Evolutionary conservation across 2,113 vertebrate genomes (phyloP).

Genomic region (Proterorhinus semilunaris): DNA sequence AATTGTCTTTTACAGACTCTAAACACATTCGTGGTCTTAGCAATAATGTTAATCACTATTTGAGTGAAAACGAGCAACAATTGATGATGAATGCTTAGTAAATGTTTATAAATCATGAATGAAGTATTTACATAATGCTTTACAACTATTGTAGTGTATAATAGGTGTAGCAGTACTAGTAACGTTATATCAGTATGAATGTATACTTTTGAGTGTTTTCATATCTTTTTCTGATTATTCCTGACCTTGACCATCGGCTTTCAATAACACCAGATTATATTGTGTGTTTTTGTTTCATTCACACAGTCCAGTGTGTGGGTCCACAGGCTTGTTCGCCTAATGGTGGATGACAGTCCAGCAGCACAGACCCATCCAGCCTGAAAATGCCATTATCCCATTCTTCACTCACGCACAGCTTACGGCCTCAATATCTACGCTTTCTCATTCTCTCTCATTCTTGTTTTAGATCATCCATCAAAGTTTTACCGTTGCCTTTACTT

Average conservation of each 20-base stretch:
- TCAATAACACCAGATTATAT: background rate
- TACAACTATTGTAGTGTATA: too few relatives aligned
- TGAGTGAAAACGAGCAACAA: too few relatives aligned
- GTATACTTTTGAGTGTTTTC: background rate
- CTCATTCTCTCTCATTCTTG: background rate
- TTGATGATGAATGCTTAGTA: too few relatives aligned
- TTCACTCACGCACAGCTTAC: slow-evolving; percentile 31
- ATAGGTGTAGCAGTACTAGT: background rate
- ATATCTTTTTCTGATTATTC: background rate
- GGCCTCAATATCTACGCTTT: slow-evolving; percentile 11
- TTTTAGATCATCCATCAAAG: slow-evolving; percentile 41
- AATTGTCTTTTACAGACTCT: too few relatives aligned
- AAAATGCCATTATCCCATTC: slow-evolving; percentile 40
- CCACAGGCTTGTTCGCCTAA: slow-evolving; percentile 15
- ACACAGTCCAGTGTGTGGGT: background rate
- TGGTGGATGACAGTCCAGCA: slow-evolving; percentile 35
- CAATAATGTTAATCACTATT: too few relatives aligned
- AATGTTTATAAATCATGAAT: too few relatives aligned
- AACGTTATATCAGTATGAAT: background rate
- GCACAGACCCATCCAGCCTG: slow-evolving; percentile 11
- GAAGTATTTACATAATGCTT: too few relatives aligned
- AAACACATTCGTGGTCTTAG: too few relatives aligned
- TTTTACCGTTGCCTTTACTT: slow-evolving; percentile 22
- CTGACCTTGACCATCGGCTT: background rate
- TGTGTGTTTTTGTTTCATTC: slow-evolving; percentile 1